Evolutionary conservation across 2,888 invertebrate species (phyloP).

Genomic region (Odontomyia ornata): DNA sequence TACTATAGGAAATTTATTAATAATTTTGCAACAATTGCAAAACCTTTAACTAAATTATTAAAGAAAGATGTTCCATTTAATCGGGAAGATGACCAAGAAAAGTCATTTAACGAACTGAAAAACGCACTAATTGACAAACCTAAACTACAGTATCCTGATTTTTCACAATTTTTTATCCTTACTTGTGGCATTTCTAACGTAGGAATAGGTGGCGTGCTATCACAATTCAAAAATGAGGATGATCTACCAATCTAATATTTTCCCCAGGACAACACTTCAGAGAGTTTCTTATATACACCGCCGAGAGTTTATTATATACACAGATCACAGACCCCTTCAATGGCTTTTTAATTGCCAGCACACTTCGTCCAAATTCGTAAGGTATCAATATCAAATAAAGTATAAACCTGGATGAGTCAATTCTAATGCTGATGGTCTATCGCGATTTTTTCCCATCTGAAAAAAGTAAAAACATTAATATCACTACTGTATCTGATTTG

Average conservation of each 20-base stretch:
- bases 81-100: too few relatives aligned
- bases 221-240: too few relatives aligned
- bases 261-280: too few relatives aligned
- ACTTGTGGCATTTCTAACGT: too few relatives aligned
- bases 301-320: too few relatives aligned
- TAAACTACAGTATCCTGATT: slow-evolving; percentile 30
- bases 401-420: not conserved
- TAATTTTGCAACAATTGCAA: slow-evolving; percentile 48
- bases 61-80: too few relatives aligned
- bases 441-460: slow-evolving; percentile 9
- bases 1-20: slow-evolving; percentile 60
- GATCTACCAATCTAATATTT: too few relatives aligned
- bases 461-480: not conserved
- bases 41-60: slow-evolving; percentile 18
- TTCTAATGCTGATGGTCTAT: slow-evolving; percentile 33
- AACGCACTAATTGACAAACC: not conserved
- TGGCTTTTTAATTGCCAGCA: slow-evolving; percentile 6
- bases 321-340: too few relatives aligned
- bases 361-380: not conserved
- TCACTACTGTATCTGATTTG: not conserved
- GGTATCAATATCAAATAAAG: not conserved
- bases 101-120: not conserved
- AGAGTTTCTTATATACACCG: not conserved
- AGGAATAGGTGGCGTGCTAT: too few relatives aligned
- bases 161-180: slow-evolving; percentile 2